Conservation (phyloP, 1,140 invertebrate species). For the Caenorhabditis tropicalis region DNA sequence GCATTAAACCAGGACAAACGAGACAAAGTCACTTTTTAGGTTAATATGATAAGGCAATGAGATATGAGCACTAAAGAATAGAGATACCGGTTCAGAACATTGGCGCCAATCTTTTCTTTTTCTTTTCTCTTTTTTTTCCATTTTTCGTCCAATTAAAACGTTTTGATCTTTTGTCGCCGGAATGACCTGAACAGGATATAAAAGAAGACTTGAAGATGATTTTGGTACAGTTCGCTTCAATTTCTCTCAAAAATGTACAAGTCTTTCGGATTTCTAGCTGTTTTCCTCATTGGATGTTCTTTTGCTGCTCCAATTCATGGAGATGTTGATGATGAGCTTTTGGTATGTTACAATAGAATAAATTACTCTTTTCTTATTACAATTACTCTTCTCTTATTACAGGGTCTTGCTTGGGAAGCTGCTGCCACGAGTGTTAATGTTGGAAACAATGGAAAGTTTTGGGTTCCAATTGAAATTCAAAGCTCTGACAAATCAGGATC, state of each 20-base stretch:
- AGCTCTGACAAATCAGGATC: conserved; percentile 8
- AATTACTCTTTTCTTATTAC: too few species aligned
- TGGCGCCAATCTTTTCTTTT: conserved; percentile 2
- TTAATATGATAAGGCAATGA: conserved; percentile 15
- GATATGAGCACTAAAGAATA: conserved; percentile 26
- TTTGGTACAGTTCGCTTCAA: background rate
- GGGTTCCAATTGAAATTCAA: conserved; percentile 23
- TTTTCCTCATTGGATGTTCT: background rate
- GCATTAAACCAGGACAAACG: background rate
- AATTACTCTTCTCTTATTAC: too few species aligned
- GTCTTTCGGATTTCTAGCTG: background rate
- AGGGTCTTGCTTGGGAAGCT: conserved; percentile 11
- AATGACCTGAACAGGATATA: background rate
- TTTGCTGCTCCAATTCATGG: conserved; percentile 16
- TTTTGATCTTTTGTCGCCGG: conserved; percentile 36
- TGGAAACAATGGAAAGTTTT: background rate
- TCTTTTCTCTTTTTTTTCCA: background rate
- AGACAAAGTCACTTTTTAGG: background rate
- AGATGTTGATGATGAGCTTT: conserved; percentile 13
- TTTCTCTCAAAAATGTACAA: background rate
- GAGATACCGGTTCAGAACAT: conserved; percentile 20
- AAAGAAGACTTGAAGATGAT: background rate
- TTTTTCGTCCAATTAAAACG: background rate
- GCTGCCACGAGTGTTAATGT: background rate
- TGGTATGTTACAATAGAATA: background rate